Percentiles rank a stretch among this genome's conserved stretches.
Conservation (phyloP, 2,113 vertebrate genomes). For the Jacana jacana region DNA sequence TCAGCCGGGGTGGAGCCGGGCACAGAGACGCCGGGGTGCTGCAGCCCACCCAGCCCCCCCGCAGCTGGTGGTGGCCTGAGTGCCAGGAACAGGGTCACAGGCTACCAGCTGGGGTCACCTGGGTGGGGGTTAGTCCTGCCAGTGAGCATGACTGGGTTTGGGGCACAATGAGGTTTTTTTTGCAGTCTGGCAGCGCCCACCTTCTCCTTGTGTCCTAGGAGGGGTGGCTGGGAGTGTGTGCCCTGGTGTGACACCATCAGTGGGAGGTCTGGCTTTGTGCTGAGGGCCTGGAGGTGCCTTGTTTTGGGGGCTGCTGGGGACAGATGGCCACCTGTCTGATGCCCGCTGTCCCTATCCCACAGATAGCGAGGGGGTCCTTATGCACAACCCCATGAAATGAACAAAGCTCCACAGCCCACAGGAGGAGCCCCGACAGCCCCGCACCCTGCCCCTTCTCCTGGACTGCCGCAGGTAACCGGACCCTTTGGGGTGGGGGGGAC, state of each 20-base stretch:
- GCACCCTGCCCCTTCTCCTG: slow-evolving; percentile 92
- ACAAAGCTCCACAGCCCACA: slow-evolving; percentile 98
- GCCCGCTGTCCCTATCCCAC: not conserved
- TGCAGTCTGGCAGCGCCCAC: not conserved
- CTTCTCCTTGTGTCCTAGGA: not conserved
- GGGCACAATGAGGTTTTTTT: fast-evolving
- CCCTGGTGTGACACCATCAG: fast-evolving
- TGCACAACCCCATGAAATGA: slow-evolving; percentile 99
- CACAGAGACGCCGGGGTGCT: not conserved
- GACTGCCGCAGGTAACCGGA: slow-evolving; percentile 88
- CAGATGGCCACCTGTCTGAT: not conserved
- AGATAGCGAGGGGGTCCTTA: slow-evolving; percentile 87
- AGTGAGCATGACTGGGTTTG: not conserved
- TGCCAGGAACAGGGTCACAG: not conserved
- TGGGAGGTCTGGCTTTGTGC: not conserved
- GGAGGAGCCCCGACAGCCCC: slow-evolving; percentile 91
- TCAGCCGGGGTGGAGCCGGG: slow-evolving; percentile 37
- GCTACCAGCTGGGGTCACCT: fast-evolving
- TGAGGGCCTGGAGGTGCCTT: not conserved
- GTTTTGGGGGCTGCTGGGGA: fast-evolving
- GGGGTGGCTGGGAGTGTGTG: fast-evolving
- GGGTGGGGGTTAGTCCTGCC: not conserved
- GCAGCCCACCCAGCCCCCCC: slow-evolving; percentile 13
- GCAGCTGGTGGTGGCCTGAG: not conserved
- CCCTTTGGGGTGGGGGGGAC: not conserved